Conservation (phyloP, 2,113 vertebrate species). For the Cololabis saira region DNA sequence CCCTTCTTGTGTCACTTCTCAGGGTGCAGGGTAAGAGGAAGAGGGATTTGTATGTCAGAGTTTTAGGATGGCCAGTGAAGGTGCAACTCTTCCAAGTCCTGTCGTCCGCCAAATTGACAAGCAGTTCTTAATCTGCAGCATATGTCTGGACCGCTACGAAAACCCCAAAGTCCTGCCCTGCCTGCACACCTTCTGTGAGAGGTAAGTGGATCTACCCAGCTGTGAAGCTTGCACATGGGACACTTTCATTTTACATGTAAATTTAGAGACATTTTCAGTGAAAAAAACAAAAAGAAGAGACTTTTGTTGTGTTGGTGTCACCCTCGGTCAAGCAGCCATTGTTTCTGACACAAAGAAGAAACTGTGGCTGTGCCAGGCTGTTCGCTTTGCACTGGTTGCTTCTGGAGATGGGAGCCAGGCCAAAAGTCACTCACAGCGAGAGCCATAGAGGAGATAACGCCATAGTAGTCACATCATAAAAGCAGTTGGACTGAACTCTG, state of each 20-base stretch:
- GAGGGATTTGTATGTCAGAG: conserved; percentile 86
- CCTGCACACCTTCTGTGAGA: conserved; percentile 88
- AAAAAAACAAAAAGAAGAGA: not conserved
- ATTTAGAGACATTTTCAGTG: not conserved
- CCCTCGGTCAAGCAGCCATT: conserved; percentile 30
- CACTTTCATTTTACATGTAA: not conserved
- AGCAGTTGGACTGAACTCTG: too few species aligned
- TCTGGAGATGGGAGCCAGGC: conserved; percentile 16
- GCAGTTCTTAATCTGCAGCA: conserved; percentile 99
- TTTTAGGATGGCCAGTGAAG: conserved; percentile 98
- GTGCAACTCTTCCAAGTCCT: conserved; percentile 92
- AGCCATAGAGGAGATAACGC: too few species aligned
- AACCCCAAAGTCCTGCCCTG: conserved; percentile 98
- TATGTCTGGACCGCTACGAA: conserved; percentile 98
- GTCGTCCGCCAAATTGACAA: conserved; percentile 98
- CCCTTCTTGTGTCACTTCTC: conserved; percentile 54
- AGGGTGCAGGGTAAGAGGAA: conserved; percentile 87
- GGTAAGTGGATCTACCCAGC: conserved; percentile 56
- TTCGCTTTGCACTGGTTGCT: conserved; percentile 30
- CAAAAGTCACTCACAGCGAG: too few species aligned
- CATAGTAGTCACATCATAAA: too few species aligned
- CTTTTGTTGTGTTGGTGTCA: conserved; percentile 18
- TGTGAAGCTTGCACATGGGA: not conserved
- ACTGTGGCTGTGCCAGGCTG: conserved; percentile 20
- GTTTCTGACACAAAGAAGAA: conserved; percentile 50